Conservation (phyloP, 2,113 vertebrate species). For the Colius striatus region DNA sequence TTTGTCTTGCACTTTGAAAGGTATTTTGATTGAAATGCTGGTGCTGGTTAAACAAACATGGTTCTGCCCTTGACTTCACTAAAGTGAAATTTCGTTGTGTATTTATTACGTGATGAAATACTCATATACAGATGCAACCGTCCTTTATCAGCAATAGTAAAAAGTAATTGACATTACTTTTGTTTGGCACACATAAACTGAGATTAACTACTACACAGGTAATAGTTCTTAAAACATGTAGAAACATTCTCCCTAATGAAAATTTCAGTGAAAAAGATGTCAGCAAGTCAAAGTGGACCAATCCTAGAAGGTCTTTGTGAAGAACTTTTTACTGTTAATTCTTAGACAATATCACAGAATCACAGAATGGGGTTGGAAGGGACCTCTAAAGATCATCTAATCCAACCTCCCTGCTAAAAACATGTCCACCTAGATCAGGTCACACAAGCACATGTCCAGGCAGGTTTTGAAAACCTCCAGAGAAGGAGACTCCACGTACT, state of each 20-base stretch:
- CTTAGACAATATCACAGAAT: background rate
- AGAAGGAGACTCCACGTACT: no score
- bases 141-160: background rate
- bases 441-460: no score
- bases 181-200: background rate
- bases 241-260: background rate
- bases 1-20: background rate
- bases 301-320: background rate
- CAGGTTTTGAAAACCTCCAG: no score
- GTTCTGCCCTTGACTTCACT: background rate
- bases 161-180: background rate
- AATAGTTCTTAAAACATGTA: background rate
- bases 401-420: no score
- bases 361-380: no score
- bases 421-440: no score
- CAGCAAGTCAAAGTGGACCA: background rate
- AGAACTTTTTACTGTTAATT: background rate
- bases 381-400: no score
- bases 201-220: background rate
- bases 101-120: background rate
- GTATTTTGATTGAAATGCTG: background rate
- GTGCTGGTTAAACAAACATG: background rate
- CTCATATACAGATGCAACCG: background rate
- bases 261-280: background rate
- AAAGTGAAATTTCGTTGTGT: background rate